Conservation (phyloP, 1,140 invertebrate species). For the Chrysopa pallens region DNA sequence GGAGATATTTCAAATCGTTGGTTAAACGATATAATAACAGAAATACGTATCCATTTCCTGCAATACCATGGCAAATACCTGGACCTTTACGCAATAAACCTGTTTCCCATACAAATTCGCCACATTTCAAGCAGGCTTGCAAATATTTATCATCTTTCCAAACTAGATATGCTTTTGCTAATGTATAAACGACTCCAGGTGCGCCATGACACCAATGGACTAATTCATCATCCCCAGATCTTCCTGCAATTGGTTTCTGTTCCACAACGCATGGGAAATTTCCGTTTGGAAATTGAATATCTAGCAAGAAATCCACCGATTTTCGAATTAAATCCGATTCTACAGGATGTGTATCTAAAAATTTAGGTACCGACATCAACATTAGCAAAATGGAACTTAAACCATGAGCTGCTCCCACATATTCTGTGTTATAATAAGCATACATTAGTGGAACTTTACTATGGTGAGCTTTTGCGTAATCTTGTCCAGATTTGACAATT, state of each 20-base stretch:
- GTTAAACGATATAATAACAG: constrained; percentile 62
- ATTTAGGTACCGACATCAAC: constrained; percentile 43
- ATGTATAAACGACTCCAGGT: constrained; percentile 57
- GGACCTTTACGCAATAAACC: constrained; percentile 69
- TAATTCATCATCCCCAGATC: constrained; percentile 35
- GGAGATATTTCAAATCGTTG: constrained; percentile 45
- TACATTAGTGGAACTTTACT: constrained; percentile 63
- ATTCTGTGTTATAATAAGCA: constrained; percentile 69
- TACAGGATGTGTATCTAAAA: constrained; percentile 30
- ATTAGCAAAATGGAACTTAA: constrained; percentile 43
- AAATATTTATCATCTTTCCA: constrained; percentile 61
- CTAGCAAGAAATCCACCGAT: constrained; percentile 32
- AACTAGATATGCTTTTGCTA: constrained; percentile 61
- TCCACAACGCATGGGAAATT: constrained; percentile 66
- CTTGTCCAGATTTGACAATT: constrained; percentile 48
- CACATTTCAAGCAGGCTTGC: constrained; percentile 43
- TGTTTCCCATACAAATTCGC: constrained; percentile 60
- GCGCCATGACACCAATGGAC: constrained; percentile 85
- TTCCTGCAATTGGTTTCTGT: constrained; percentile 31
- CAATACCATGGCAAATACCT: constrained; percentile 69
- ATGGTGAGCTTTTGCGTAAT: constrained; percentile 37
- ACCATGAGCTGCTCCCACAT: constrained; percentile 69
- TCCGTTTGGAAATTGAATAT: constrained; percentile 40
- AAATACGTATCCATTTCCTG: constrained; percentile 73
- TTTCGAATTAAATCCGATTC: constrained; percentile 22